A percentile compares a stretch with the other conserved stretches of the same genome.
Conservation (phyloP, 2,113 vertebrate species). For the Onychostoma macrolepis region DNA sequence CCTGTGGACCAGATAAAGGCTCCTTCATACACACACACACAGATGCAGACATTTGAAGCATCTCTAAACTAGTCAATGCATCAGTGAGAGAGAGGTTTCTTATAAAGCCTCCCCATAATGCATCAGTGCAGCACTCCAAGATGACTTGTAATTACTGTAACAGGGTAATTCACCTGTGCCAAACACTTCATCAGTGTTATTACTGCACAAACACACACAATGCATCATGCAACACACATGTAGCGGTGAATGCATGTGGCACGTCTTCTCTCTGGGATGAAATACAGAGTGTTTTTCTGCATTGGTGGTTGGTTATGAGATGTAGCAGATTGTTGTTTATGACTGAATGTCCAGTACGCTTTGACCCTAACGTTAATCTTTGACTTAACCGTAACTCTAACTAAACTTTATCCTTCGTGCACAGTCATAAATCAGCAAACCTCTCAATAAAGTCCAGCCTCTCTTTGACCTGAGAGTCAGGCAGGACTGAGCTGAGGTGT, state of each 20-base stretch:
- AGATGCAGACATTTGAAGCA: conserved; percentile 29
- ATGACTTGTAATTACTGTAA: conserved; percentile 78
- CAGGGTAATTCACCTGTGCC: conserved; percentile 73
- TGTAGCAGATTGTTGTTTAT: not conserved
- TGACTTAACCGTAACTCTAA: not conserved
- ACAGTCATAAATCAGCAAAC: not conserved
- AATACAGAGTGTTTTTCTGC: not conserved
- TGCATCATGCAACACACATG: not conserved
- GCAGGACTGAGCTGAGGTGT: not conserved
- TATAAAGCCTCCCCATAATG: conserved; percentile 67
- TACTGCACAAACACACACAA: not conserved
- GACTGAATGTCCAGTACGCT: not conserved
- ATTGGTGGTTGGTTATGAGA: not conserved
- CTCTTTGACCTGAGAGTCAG: not conserved
- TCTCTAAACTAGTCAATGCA: conserved; percentile 75
- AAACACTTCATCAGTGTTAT: conserved; percentile 37
- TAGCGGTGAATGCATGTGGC: not conserved
- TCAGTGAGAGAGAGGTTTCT: conserved; percentile 68
- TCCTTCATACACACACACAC: conserved; percentile 9
- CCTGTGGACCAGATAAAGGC: conserved; percentile 30
- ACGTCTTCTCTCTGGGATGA: not conserved
- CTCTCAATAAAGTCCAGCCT: not conserved
- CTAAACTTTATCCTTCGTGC: not conserved
- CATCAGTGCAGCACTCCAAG: conserved; percentile 71
- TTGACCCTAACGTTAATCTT: not conserved